Conservation (phyloP, 2,113 vertebrate species). For the Tachysurus vachellii region DNA sequence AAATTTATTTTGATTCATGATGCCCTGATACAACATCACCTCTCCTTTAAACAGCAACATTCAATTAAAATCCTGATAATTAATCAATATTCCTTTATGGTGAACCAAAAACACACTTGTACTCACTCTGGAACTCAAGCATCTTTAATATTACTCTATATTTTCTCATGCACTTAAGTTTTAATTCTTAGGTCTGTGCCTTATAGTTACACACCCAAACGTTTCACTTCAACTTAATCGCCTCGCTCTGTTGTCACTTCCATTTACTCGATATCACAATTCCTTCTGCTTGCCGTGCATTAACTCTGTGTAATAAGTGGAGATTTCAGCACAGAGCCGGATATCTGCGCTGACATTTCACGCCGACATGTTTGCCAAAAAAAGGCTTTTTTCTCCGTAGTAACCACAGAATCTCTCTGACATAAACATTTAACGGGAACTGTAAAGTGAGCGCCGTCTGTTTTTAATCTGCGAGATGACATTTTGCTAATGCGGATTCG, state of each 20-base stretch:
- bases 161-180: background rate
- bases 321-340: background rate
- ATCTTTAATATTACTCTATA: background rate
- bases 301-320: background rate
- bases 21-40: background rate
- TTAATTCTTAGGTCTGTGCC: background rate
- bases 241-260: background rate
- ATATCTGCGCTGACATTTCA: background rate
- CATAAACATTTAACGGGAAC: conserved; percentile 3
- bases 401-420: background rate
- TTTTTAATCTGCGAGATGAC: conserved; percentile 42
- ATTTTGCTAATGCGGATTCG: conserved; percentile 15
- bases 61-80: background rate
- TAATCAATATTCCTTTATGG: background rate
- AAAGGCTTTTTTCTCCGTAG: background rate
- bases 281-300: background rate
- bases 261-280: background rate
- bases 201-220: background rate
- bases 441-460: conserved; percentile 2
- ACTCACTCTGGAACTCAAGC: background rate
- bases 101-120: background rate
- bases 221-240: background rate
- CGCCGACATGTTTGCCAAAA: background rate
- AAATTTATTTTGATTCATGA: background rate
- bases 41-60: background rate